Evolutionary conservation across 1,140 invertebrate genomes (phyloP), one percentile per base, ranked within the genome.

Genomic region (Caenorhabditis latens): DNA sequence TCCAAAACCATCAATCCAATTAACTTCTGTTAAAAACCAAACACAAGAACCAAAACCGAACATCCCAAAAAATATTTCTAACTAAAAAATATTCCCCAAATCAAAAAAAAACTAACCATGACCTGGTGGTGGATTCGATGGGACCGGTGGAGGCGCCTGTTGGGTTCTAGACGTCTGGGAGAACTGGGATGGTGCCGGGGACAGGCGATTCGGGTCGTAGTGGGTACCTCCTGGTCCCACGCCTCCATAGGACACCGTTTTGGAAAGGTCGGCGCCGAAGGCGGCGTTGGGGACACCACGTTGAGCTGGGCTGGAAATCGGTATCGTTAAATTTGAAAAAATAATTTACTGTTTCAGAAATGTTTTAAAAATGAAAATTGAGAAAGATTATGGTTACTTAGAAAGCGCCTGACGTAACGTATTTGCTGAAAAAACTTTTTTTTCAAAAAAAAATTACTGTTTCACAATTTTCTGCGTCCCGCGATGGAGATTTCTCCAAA

Each of bases 251-350:
- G 67, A 57, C 8, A 63, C 67, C 2, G 53, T n/a, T 9, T 71
- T 71, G 16, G 53, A 65, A 1, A 75, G 48, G 24, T 75, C 85
- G 13, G 85, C 50, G 8, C 83, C 83, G 42, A 67, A 67, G 24
- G 75, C 50, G 2, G 61, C 65, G 16, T 8, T 71, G 16, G 86
- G 86, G 43, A 86, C 86, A 11, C 86, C 86, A 53, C 86, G 86
- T 71, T 82, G 75, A 9, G 13, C 50, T 19, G 86, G 82, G 48
- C 86, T 86, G 75, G 21, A 63, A n/a, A n/a, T n/a, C n/a, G n/a
- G n/a, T n/a, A n/a, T n/a, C n/a, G n/a, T n/a, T n/a, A 24, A 16
- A 65, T 75, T 84, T n/a, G 63, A 32, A 32, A 32, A 0, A 32
- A 32, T 32, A n/a, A 1, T 32, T 32, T 32, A 32, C 2, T 32